These are phyloP conservation scores for Bradypodion ventrale DNA, from an alignment of 2,797 vertebrate genomes.

Conservation along the genomic window DNA sequence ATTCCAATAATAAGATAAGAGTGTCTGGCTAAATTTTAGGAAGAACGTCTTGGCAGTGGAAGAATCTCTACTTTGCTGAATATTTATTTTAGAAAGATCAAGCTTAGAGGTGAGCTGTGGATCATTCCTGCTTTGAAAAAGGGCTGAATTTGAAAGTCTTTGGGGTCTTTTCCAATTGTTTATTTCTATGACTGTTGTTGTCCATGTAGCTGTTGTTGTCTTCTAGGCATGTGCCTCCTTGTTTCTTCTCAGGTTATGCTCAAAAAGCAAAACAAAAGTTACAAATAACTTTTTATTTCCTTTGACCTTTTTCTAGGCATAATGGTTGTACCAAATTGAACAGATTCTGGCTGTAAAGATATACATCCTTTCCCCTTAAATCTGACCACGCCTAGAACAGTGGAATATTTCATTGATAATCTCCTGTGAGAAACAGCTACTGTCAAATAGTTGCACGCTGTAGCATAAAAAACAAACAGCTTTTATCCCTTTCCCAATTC, in stretches of 20 bases:
- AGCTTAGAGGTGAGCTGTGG: no score
- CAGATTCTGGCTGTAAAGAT: background rate
- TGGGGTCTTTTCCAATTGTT: no score
- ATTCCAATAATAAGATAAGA: no score
- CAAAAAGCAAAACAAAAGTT: background rate
- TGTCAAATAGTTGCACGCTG: conserved; percentile 10
- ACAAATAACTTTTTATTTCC: background rate
- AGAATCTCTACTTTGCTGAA: no score
- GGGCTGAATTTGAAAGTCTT: no score
- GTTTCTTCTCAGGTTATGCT: background rate
- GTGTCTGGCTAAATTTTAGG: no score
- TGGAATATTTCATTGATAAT: conserved; percentile 26
- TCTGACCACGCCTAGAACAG: background rate
- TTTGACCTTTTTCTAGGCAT: background rate
- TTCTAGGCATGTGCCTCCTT: background rate
- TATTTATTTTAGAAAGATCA: no score
- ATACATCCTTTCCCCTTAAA: background rate
- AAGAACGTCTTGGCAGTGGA: no score
- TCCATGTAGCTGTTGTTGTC: background rate
- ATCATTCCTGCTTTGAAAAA: no score
- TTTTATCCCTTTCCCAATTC: conserved; percentile 30
- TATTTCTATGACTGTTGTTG: no score
- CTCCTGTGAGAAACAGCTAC: conserved; percentile 12
- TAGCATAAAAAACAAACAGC: conserved; percentile 24
- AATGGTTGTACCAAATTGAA: background rate